Evolutionary conservation across 2,888 invertebrate species (phyloP), one percentile per base, ranked within the genome.

Genomic region (Drosophila cyrtoloma): DNA sequence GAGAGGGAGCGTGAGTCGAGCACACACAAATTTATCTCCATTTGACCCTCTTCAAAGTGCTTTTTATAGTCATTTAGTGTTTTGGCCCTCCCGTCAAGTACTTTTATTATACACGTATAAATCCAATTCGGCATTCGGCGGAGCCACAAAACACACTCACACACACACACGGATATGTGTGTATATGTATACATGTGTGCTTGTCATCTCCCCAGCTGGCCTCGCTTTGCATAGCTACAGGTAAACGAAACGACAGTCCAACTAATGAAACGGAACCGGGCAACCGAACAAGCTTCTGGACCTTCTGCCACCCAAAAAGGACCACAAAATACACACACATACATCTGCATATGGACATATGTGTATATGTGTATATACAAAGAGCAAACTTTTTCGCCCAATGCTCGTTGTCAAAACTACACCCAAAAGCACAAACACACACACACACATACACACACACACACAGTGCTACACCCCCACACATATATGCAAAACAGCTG

Each of bases 1-100:
- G 33, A 5, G 55, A 56, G 37, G n/a, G 37, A 65, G 64, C 30
- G 53, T 65, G 53, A 61, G 56, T 64, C 57, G 61, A 61, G 62
- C 63, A 62, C 76, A 89, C 81, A 86, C 91, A 91, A 92, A 93
- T 93, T 93, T 93, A 93, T 93, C 93, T 93, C 93, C 93, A 93
- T 93, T 93, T 93, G 93, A 93, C 93, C 93, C 93, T 93, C 93
- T 93, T 93, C 93, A 93, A 93, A 93, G 92, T 92, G 91, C 92
- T 93, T 92, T 92, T 92, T 92, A 92, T 92, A 92, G 92, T 87
- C 92, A 91, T 92, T 91, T 91, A 91, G 92, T 90, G 91, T 84
- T 81, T 88, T 91, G 90, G 89, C 91, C 90, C 91, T 82, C 90
- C 89, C 90, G 90, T 89, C 90, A 89, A 86, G 85, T 88, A 89